phyloP scores from a whole-genome alignment of 2,797 vertebrate genomes.

The Calcarius lapponicus region DNA sequence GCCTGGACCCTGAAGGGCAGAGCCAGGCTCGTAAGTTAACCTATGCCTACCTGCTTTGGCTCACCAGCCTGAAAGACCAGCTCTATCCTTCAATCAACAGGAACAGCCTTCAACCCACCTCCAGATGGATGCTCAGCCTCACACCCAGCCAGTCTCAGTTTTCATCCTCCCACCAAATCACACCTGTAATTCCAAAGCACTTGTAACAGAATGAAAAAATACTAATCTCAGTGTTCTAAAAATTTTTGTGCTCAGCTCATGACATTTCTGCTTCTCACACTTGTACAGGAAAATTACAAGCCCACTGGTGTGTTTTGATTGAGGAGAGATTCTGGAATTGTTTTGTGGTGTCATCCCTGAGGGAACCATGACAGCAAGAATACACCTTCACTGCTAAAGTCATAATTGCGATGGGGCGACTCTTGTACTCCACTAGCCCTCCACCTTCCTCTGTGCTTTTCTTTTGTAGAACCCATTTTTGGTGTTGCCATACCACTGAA shows the following conservation, averaged over 20 bases:
- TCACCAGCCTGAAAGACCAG: not conserved
- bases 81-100: not conserved
- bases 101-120: not conserved
- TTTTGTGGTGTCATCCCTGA: not conserved
- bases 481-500: not conserved
- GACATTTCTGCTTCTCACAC: not conserved
- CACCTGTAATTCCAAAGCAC: not conserved
- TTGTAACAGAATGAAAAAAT: not conserved
- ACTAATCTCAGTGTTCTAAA: not conserved
- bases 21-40: not conserved
- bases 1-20: not conserved
- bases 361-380: not conserved
- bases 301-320: not conserved
- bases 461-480: not conserved
- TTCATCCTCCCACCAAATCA: not conserved
- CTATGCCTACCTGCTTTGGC: not conserved
- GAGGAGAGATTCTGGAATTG: not conserved
- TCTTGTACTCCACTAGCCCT: not conserved
- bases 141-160: not conserved
- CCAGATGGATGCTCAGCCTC: not conserved
- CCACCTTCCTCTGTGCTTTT: not conserved
- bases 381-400: not conserved
- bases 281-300: not conserved
- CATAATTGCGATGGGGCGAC: not conserved
- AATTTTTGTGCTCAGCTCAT: not conserved